phyloP scores from a whole-genome alignment of 2,797 vertebrate genomes.

The Carcharodon carcharias region DNA sequence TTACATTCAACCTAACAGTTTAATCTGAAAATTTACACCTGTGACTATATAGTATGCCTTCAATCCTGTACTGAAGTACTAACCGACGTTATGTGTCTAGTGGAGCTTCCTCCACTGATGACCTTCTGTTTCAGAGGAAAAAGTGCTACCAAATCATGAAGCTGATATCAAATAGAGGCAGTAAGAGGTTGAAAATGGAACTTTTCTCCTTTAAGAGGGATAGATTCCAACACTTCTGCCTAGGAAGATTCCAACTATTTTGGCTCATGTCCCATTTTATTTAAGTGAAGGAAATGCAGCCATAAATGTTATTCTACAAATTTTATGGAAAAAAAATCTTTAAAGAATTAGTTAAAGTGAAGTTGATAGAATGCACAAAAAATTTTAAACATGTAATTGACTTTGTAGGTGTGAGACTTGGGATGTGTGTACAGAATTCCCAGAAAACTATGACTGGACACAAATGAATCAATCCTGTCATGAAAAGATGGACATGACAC shows the following conservation, averaged over 20 bases:
- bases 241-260: not conserved
- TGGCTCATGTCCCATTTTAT: not conserved
- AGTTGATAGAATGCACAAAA: not conserved
- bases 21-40: not conserved
- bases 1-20: not conserved
- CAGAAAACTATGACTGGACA: constrained; percentile 39
- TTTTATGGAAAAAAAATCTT: not conserved
- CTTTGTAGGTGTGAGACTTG: constrained; percentile 46
- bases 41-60: not conserved
- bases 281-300: not conserved
- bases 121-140: not conserved
- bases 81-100: not conserved
- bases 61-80: not conserved
- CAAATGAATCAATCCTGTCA: constrained; percentile 39
- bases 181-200: not conserved
- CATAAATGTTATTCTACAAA: not conserved
- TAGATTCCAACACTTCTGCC: not conserved
- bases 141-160: not conserved
- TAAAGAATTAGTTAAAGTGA: not conserved
- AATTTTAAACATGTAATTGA: not conserved
- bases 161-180: not conserved
- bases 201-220: not conserved
- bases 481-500: constrained; percentile 43
- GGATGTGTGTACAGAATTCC: constrained; percentile 42
- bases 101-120: not conserved